Evolutionary conservation across 2,888 invertebrate genomes (phyloP), one percentile per base, ranked within the genome.

Genomic region (Charanyca ferruginea): DNA sequence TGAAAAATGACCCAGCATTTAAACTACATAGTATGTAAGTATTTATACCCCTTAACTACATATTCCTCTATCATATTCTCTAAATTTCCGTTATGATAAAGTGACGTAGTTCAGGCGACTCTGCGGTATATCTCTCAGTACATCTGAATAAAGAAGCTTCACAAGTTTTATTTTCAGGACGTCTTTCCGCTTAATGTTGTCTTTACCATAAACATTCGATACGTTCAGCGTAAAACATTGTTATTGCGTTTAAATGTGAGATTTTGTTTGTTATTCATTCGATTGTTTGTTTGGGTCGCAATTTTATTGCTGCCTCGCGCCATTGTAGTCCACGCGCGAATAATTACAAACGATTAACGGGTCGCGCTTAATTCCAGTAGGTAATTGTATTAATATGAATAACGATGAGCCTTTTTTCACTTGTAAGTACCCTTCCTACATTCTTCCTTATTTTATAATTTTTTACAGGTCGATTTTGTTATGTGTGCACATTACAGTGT

Each of bases 261-360:
- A 67, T 64, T 42, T 61, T 80, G 68, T 79, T 83, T 81, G 81
- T 81, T 80, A 73, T 80, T 76, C 76, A 47, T 71, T 79, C 61
- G 57, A 62, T 38, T 81, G 81, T 79, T 80, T 78, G 78, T 76
- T 80, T 81, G 77, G 70, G 72, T 71, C 68, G 71, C 72, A 60
- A 76, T 79, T 81, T 83, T 81, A 83, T 83, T 80, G 64, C 72
- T n/a, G 49, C 25, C 58, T 60, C 60, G 55, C 68, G 64, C 63
- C 69, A 64, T 73, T 90, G 86, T 89, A 85, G 87, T 89, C 89
- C 89, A 89, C 84, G 88, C 88, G 84, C 88, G 84, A 74, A 82
- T 86, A 86, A 90, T 89, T 85, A 89, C 86, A 89, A 85, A 83
- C 83, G 83, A 76, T 67, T 83, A 73, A 80, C 72, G 66, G 80